These are phyloP conservation scores for Bolborhynchus lineola DNA, from an alignment of 2,113 vertebrate species.

Conservation along the genomic window DNA sequence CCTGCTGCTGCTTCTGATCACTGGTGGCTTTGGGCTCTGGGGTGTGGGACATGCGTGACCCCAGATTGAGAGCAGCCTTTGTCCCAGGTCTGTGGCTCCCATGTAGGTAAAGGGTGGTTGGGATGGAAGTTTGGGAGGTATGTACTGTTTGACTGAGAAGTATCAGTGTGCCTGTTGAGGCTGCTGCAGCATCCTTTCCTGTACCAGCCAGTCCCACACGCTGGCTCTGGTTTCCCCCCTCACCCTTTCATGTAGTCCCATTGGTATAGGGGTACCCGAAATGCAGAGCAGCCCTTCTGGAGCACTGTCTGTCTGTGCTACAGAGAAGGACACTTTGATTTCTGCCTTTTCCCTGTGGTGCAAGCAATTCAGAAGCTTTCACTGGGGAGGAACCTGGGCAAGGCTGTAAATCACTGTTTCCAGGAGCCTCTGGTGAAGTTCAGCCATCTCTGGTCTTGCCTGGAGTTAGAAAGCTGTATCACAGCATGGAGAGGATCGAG, in stretches of 20 bases:
- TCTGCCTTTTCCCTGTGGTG: background rate
- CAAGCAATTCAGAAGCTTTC: background rate
- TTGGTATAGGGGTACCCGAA: rapidly evolving
- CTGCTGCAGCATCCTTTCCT: background rate
- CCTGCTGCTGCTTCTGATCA: background rate
- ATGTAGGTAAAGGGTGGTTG: background rate
- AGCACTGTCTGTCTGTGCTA: background rate
- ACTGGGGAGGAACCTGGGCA: background rate
- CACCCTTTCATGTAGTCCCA: rapidly evolving
- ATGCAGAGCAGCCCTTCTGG: background rate
- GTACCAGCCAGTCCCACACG: background rate
- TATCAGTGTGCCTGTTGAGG: rapidly evolving
- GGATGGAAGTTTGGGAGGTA: background rate
- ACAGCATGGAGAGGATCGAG: rapidly evolving
- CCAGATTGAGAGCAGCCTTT: background rate
- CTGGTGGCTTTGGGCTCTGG: background rate
- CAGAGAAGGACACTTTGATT: background rate
- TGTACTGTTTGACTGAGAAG: background rate
- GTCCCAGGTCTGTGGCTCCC: background rate
- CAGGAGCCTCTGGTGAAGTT: background rate
- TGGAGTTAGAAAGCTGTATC: background rate
- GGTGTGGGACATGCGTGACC: rapidly evolving
- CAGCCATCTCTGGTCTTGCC: background rate
- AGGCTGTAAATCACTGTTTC: background rate
- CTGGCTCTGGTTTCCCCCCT: background rate